Evolutionary conservation across 1,140 invertebrate genomes (phyloP).

Genomic region (Coptotermes formosanus): DNA sequence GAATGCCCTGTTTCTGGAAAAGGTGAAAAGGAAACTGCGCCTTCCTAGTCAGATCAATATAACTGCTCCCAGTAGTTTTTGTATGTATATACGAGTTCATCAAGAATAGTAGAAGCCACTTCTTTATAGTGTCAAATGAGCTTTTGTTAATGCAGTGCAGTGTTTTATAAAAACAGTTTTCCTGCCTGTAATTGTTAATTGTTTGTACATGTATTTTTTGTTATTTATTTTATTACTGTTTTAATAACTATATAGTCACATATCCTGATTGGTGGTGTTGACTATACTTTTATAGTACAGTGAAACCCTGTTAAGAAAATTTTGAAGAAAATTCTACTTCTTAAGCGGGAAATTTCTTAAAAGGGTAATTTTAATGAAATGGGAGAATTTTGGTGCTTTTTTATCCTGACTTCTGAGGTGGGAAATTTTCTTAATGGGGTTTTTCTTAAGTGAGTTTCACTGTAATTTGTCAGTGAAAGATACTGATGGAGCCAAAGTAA

Average conservation of each 20-base stretch:
- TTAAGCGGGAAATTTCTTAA: too few relatives aligned
- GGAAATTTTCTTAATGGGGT: too few relatives aligned
- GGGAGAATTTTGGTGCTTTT: too few relatives aligned
- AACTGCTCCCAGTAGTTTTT: not conserved
- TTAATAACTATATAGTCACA: not conserved
- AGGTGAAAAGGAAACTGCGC: not conserved
- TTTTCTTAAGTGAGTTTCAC: too few relatives aligned
- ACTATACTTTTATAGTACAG: too few relatives aligned
- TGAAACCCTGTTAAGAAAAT: too few relatives aligned
- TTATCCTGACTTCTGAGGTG: too few relatives aligned
- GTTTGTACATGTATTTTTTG: not conserved
- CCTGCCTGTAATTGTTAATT: not conserved
- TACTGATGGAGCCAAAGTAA: not conserved
- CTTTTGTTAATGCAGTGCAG: not conserved
- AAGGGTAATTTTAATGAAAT: too few relatives aligned
- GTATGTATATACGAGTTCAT: not conserved
- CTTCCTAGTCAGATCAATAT: not conserved
- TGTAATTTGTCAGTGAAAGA: not conserved
- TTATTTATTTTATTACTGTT: not conserved
- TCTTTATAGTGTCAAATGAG: not conserved
- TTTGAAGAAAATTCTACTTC: too few relatives aligned
- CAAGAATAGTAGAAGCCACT: not conserved
- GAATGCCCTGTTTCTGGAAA: not conserved
- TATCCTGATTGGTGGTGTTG: not conserved
- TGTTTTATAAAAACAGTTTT: not conserved